phyloP scores from a whole-genome alignment of 2,888 invertebrate species.

The Volucella zonaria region DNA sequence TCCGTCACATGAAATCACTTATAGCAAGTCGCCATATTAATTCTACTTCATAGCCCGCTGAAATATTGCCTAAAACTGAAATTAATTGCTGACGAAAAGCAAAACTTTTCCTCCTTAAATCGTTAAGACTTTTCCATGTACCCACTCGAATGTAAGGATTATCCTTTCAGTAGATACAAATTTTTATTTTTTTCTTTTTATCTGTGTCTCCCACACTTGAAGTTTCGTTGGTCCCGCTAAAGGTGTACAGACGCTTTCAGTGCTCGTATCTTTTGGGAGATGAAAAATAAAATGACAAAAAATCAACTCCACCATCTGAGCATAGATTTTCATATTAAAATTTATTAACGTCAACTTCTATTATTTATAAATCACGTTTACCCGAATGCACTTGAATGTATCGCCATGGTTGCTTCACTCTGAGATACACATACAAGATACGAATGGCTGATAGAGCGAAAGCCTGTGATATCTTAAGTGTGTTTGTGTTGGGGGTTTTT shows the following conservation, averaged over 20 bases:
- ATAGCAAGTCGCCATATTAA: constrained; percentile 36
- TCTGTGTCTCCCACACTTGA: constrained; percentile 52
- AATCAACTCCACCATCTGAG: constrained; percentile 23
- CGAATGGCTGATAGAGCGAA: too few relatives aligned
- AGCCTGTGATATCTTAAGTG: neutral
- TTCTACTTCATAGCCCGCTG: constrained; percentile 22
- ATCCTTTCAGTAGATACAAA: constrained; percentile 15
- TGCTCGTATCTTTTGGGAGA: neutral
- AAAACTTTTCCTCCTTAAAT: constrained; percentile 43
- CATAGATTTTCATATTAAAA: constrained; percentile 72
- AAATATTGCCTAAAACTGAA: constrained; percentile 60
- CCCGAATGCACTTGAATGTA: constrained; percentile 67
- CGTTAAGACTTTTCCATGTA: constrained; percentile 43
- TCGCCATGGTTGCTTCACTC: constrained; percentile 22
- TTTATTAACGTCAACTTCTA: constrained; percentile 74
- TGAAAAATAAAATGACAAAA: neutral
- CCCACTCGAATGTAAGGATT: constrained; percentile 34
- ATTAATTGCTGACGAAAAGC: constrained; percentile 68
- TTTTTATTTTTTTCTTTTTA: constrained; percentile 15
- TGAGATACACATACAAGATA: constrained; percentile 15
- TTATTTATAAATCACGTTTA: constrained; percentile 75
- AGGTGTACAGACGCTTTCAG: constrained; percentile 19
- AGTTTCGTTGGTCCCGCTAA: neutral
- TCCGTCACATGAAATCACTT: constrained; percentile 31
- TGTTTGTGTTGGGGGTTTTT: constrained; percentile 17